Evolutionary conservation across 2,888 invertebrate species (phyloP).

Genomic region (Beris chalybata): DNA sequence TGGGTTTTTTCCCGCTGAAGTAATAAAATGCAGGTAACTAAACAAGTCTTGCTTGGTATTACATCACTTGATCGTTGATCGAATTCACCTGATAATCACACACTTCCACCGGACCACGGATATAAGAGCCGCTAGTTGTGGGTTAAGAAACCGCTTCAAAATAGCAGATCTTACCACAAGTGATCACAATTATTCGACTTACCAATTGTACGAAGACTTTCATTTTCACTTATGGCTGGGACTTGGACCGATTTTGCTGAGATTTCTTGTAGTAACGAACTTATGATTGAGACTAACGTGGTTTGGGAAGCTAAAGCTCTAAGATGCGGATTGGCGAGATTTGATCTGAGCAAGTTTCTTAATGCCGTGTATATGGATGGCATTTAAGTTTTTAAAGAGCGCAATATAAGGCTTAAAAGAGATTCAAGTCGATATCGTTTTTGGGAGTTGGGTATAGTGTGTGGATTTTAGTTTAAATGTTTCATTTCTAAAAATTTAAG

Average conservation of each 20-base stretch:
- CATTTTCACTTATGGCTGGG: conserved; percentile 14
- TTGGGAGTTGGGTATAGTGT: no score
- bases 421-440: no score
- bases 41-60: conserved; percentile 9
- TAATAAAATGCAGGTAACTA: neutral
- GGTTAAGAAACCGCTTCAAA: no score
- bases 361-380: conserved; percentile 20
- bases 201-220: conserved; percentile 26
- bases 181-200: conserved; percentile 9
- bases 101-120: neutral
- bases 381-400: conserved; percentile 25
- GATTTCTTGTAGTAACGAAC: conserved; percentile 21
- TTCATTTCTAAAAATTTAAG: no score
- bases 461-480: no score
- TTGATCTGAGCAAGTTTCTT: neutral
- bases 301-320: neutral
- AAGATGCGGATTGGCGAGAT: conserved; percentile 4
- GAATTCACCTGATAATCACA: neutral
- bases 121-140: no score
- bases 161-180: neutral
- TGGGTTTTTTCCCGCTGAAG: neutral
- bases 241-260: neutral
- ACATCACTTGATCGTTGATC: conserved; percentile 3
- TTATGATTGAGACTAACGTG: conserved; percentile 24
- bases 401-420: neutral